Evolutionary conservation across 2,888 invertebrate species (phyloP).

Genomic region (Caenorhabditis wallacei): DNA sequence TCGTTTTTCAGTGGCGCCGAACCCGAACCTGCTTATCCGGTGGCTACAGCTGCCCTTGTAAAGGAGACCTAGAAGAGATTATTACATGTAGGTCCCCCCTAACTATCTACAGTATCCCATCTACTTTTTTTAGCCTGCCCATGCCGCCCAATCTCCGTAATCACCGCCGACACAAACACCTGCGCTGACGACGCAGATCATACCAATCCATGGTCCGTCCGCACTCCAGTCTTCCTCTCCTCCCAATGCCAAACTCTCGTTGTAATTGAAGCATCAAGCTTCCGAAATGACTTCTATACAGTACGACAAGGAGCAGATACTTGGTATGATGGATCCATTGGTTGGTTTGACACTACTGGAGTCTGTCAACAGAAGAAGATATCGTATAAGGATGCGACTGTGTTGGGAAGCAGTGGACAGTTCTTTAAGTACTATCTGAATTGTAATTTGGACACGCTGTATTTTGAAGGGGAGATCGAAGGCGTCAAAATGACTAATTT

Average conservation of each 20-base stretch:
- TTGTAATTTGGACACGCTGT: slow-evolving; percentile 15
- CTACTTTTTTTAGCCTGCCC: slow-evolving; percentile 49
- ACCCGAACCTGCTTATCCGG: slow-evolving; percentile 39
- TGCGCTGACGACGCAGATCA: not conserved
- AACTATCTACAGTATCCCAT: too few species aligned
- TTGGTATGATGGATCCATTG: not conserved
- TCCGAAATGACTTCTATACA: slow-evolving; percentile 27
- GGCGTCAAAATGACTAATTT: not conserved
- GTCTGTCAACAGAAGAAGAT: not conserved
- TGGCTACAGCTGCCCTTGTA: slow-evolving; percentile 28
- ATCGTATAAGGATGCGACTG: not conserved
- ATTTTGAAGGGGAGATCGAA: not conserved
- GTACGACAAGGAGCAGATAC: not conserved
- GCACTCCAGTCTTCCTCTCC: slow-evolving; percentile 23
- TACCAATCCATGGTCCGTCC: slow-evolving; percentile 11
- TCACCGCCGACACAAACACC: slow-evolving; percentile 7
- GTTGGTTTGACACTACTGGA: slow-evolving; percentile 5
- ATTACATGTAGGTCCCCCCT: slow-evolving; percentile 10
- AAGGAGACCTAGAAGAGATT: slow-evolving; percentile 26
- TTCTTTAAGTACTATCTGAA: slow-evolving; percentile 23
- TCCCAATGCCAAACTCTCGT: slow-evolving; percentile 34
- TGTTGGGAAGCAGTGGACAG: slow-evolving; percentile 20
- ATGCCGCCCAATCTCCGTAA: slow-evolving; percentile 10
- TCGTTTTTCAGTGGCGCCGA: slow-evolving; percentile 31
- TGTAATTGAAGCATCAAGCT: slow-evolving; percentile 30